Evolutionary conservation across 2,888 invertebrate genomes (phyloP), one percentile per base, ranked within the genome.

Genomic region (Thymelicus lineola): DNA sequence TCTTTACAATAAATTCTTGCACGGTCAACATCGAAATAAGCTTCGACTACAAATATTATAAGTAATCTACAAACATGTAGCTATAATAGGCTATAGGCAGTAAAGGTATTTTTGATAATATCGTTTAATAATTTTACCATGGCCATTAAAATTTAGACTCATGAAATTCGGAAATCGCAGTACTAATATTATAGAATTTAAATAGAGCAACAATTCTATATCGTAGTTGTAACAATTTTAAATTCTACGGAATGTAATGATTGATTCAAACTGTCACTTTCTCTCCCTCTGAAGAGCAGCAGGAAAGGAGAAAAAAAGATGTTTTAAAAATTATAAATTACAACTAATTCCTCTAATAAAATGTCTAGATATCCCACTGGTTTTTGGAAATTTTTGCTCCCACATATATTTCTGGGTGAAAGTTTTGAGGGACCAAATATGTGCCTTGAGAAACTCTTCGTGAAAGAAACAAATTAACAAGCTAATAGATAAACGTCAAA

Each of bases 201-300:
- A 86, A 89, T 86, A 80, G 80, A 86, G 86, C 81, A 90, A 90
- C 87, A 84, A 82, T 86, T 85, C 83, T 84, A 86, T 86, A 68
- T 68, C 57, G 46, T 69, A 82, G 80, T 83, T 80, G 83, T 84
- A 82, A 83, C 78, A 76, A 77, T 75, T 75, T 79, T 76, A 80
- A 80, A 84, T 80, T 82, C 86, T 88, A 86, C 86, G 80, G 84
- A 84, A 84, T 85, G 83, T 84, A 82, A 86, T 83, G 81, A 83
- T 83, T 82, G 83, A 85, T 87, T 86, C 86, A 91, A 88, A 88
- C 86, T 86, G 86, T 87, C 88, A 89, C 93, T 88, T 91, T 91
- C 86, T 90, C 91, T 90, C 91, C 92, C 89, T 86, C 86, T 86
- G 76, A 76, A 84, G 77, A 84, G 93, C 93, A 90, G 93, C 93